Evolutionary conservation across 2,113 vertebrate genomes (phyloP).

Genomic region (Vanacampus margaritifer): DNA sequence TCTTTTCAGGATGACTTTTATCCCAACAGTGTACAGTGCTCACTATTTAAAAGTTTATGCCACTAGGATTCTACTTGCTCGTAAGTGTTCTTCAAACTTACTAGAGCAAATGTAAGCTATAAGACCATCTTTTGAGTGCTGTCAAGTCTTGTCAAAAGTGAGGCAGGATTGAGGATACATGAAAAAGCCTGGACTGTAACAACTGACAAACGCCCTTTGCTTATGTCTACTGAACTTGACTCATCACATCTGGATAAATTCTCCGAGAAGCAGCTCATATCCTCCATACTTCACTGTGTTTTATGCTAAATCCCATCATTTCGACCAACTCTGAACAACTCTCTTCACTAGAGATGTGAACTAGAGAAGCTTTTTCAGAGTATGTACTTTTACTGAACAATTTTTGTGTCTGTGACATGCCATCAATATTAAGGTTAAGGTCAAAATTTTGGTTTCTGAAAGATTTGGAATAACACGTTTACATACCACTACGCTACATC

Average conservation of each 20-base stretch:
- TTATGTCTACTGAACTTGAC: constrained; percentile 20
- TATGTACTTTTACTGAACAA: too few relatives aligned
- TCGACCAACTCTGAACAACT: constrained; percentile 8
- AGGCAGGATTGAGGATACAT: constrained; percentile 4
- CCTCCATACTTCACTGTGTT: constrained; percentile 8
- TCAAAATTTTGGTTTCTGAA: too few relatives aligned
- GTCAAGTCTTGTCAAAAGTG: constrained; percentile 3
- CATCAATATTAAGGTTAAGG: too few relatives aligned
- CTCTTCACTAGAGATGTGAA: neutral
- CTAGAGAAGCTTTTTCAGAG: too few relatives aligned
- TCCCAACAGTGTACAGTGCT: constrained; percentile 23
- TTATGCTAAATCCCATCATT: constrained; percentile 31
- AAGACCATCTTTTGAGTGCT: neutral
- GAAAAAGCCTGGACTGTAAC: constrained; percentile 18
- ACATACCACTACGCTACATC: too few relatives aligned
- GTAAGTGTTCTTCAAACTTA: neutral
- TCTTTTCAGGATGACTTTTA: neutral
- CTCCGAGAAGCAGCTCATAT: constrained; percentile 27
- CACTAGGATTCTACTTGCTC: neutral
- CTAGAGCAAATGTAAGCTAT: neutral
- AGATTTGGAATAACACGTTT: too few relatives aligned
- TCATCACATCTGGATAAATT: constrained; percentile 34
- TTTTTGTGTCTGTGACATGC: too few relatives aligned
- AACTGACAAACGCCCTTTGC: constrained; percentile 7
- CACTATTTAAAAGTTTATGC: constrained; percentile 11